Base-by-base conservation (phyloP, 2,888 invertebrate species). In the Trichacis sp. region DNA sequence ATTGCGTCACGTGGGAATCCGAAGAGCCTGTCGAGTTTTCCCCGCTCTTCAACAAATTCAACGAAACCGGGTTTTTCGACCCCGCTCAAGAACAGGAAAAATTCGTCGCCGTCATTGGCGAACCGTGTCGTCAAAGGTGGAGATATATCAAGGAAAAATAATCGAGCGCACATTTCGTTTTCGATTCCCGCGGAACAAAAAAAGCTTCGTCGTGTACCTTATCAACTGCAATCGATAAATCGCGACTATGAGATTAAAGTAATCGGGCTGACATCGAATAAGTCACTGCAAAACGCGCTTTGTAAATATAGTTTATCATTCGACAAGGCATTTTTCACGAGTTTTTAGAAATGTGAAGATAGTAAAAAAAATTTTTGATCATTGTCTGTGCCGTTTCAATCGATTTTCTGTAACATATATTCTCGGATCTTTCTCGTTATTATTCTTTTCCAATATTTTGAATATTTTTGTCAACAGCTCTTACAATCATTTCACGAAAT, bases 31-130 rank as follows among this genome's bases (percentile, higher is more conserved):
- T n/a, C n/a, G n/a, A n/a, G n/a, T 89, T 89, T 75, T 86, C 87
- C 42, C 89, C 89, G 0, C 72, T 85, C 3, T 89, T 89, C 77
- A 85, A 85, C 70, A 83, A 86, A 20, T 86, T 86, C 53, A 88
- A 89, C 68, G 85, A 82, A 30, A 86, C 86, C 0, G 87, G 87
- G 57, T 84, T 87, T 58, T 84, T 86, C 76, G 45, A 68, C 0
- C 77, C 79, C 0, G 78, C 79, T 3, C 69, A 85, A 50, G 84
- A 86, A 53, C 84, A 79, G 70, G 86, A 86, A 48, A 80, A 85
- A 19, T 89, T 88, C 72, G 86, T 88, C 65, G 87, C 88, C 1
- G 84, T 89, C 45, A 85, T 88, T 45, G 88, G 88, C 17, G 87
- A 87, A 73, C 88, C 88, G 45, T 89, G 89, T 77, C 75, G 73